Conservation (phyloP, 2,113 vertebrate species). For the Proteles cristata region DNA sequence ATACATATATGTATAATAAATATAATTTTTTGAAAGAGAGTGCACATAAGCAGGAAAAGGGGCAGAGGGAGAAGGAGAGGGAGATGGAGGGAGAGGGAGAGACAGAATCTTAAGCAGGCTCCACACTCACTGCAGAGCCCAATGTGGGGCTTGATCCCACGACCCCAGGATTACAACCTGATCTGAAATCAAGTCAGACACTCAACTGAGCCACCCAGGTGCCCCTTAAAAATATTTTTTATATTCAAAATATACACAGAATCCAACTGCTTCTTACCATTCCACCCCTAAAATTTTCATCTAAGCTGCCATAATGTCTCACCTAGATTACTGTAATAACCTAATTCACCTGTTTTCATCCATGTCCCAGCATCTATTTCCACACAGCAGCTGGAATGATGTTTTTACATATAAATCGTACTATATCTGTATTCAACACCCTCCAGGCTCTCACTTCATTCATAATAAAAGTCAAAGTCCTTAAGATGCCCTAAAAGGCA, state of each 20-base stretch:
- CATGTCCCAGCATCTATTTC: background rate
- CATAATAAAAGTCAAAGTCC: conserved; percentile 10
- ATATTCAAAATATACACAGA: background rate
- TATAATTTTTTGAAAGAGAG: no score
- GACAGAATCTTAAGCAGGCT: no score
- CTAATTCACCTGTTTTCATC: background rate
- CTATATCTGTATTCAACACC: background rate
- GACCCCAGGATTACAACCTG: no score
- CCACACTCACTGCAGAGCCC: no score
- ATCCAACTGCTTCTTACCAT: background rate
- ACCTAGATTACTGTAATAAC: background rate
- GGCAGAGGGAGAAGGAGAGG: no score
- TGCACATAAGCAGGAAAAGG: no score
- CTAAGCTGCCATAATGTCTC: background rate
- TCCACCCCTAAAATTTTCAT: background rate
- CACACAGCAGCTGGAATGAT: background rate
- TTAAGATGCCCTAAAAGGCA: background rate
- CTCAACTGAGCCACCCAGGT: no score
- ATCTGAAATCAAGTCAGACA: no score
- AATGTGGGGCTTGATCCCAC: no score
- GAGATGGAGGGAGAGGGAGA: no score
- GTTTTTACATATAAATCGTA: conserved; percentile 13
- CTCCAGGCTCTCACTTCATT: background rate
- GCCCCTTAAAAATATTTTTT: background rate
- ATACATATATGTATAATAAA: no score